phyloP scores from a whole-genome alignment of 2,113 vertebrate genomes.

The Echinops telfairi region DNA sequence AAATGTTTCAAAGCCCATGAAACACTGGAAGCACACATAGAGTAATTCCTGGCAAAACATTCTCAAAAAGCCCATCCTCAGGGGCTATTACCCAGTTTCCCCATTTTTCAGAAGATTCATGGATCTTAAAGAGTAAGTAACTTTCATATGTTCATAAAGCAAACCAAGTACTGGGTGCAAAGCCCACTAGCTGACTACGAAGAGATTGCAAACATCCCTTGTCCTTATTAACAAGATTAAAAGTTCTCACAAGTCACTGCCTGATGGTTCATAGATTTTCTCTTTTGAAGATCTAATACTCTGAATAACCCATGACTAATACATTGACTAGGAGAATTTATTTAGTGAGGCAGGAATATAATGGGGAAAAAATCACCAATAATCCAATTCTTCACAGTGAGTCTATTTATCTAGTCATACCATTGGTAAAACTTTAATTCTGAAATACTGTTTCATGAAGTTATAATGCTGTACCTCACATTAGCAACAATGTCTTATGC shows the following conservation, averaged over 20 bases:
- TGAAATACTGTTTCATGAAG: background rate
- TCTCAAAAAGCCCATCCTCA: too few relatives aligned
- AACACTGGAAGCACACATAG: too few relatives aligned
- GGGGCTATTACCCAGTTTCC: too few relatives aligned
- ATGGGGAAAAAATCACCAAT: background rate
- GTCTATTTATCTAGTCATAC: background rate
- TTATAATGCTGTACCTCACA: background rate
- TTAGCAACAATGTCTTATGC: background rate
- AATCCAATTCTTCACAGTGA: background rate
- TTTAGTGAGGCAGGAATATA: background rate
- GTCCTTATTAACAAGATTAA: background rate
- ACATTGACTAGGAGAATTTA: background rate
- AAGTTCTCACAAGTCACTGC: background rate
- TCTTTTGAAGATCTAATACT: background rate
- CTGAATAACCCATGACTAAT: background rate
- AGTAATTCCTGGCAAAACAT: too few relatives aligned
- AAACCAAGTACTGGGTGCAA: too few relatives aligned
- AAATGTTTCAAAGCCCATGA: too few relatives aligned
- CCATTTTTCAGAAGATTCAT: too few relatives aligned
- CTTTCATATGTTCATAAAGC: background rate
- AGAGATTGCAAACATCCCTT: background rate
- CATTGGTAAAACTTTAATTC: background rate
- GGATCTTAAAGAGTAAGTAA: fast-evolving
- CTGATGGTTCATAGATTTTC: background rate
- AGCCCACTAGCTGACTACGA: background rate